Evolutionary conservation across 2,113 vertebrate genomes (phyloP), one percentile per base, ranked within the genome.

Genomic region (Nothobranchius furzeri): DNA sequence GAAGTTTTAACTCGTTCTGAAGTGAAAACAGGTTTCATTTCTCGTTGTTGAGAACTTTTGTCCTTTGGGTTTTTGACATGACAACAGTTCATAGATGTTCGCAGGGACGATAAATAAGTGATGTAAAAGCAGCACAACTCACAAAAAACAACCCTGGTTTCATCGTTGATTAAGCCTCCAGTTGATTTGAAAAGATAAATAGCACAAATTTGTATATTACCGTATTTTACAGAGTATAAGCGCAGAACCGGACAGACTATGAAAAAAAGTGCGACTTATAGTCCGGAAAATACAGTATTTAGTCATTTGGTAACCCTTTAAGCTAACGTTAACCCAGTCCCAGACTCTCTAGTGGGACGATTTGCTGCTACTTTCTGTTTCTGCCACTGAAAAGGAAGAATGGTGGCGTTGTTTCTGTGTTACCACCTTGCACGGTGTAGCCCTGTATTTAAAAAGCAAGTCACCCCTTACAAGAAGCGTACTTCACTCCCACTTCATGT

Each of bases 381-480:
- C 13, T 53, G 12, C 25, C 4, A 6, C 20, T 25, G 24, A 11
- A 53, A 30, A 52, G 24, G 9, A 24, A 10, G 7, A 20, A 51
- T 20, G 47, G 60, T 43, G 12, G 15, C 6, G 15, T 46, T n/a
- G 12, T 65, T 67, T 53, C 36, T 45, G 24, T 11, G 9, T 20
- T 10, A 36, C 30, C 14, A 10, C 25, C 20, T 71, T 58, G 64
- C 60, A 69, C 51, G 48, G 20, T 64, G 46, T 59, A 42, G 72
- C 43, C 37, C 50, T 61, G 59, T 61, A 61, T 61, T 76, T 74
- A n/a, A n/a, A n/a, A n/a, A n/a, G n/a, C n/a, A n/a, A n/a, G n/a
- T n/a, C n/a, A n/a, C n/a, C n/a, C n/a, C n/a, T n/a, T n/a, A n/a
- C n/a, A n/a, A n/a, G n/a, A n/a, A n/a, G n/a, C n/a, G n/a, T n/a